phyloP scores from a whole-genome alignment of 2,797 vertebrate genomes.

The Sebastes iracundus region DNA sequence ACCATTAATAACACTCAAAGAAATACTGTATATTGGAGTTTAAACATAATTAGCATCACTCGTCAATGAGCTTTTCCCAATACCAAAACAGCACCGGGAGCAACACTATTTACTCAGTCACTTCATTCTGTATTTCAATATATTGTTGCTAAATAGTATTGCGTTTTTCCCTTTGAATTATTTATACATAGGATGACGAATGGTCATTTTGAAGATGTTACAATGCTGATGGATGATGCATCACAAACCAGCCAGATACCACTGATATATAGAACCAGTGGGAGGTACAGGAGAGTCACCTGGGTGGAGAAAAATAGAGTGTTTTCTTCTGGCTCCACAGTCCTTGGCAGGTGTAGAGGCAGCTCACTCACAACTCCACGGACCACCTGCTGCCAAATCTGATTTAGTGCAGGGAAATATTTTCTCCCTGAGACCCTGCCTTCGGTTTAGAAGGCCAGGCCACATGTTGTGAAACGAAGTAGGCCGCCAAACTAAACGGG shows the following conservation, averaged over 20 bases:
- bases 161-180: background rate
- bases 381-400: slow-evolving; percentile 84
- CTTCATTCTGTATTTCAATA: background rate
- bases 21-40: background rate
- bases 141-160: background rate
- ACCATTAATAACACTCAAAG: background rate
- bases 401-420: slow-evolving; percentile 84
- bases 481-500: slow-evolving; percentile 85
- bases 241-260: slow-evolving; percentile 40
- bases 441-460: slow-evolving; percentile 81
- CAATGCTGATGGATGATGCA: slow-evolving; percentile 47
- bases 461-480: slow-evolving; percentile 84
- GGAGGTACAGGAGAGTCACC: slow-evolving; percentile 62
- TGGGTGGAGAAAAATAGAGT: slow-evolving; percentile 71
- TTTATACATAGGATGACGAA: slow-evolving; percentile 6
- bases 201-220: slow-evolving; percentile 28
- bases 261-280: slow-evolving; percentile 62
- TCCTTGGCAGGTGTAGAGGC: slow-evolving; percentile 71
- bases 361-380: slow-evolving; percentile 73
- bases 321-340: slow-evolving; percentile 67
- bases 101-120: background rate
- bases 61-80: background rate
- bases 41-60: slow-evolving; percentile 5
- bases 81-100: background rate
- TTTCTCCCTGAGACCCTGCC: slow-evolving; percentile 76